These are phyloP conservation scores for Callyntrura sp. DNA, from an alignment of 2,888 invertebrate species.

Conservation along the genomic window DNA sequence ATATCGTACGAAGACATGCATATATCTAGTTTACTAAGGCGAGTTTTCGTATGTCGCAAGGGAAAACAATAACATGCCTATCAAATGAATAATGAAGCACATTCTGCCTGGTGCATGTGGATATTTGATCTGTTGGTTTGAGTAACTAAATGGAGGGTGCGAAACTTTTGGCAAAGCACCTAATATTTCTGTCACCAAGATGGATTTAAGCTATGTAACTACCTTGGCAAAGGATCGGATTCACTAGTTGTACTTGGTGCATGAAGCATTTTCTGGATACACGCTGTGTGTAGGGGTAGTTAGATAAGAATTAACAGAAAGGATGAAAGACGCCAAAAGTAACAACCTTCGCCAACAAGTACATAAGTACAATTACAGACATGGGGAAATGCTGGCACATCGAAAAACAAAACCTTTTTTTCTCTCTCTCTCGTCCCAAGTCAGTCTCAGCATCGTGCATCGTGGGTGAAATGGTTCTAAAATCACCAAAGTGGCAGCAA, in stretches of 20 bases:
- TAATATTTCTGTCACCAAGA: constrained; percentile 76
- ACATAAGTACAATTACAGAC: constrained; percentile 18
- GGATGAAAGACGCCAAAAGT: constrained; percentile 32
- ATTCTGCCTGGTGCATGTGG: constrained; percentile 3
- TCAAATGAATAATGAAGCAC: constrained; percentile 38
- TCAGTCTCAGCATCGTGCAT: background rate
- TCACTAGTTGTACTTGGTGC: background rate
- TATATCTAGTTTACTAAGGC: background rate
- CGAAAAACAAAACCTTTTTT: background rate
- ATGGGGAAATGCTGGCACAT: background rate
- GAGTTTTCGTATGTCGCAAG: background rate
- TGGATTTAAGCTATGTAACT: constrained; percentile 67
- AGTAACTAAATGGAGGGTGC: constrained; percentile 75
- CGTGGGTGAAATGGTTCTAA: background rate
- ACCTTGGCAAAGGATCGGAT: constrained; percentile 57
- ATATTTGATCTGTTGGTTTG: constrained; percentile 66
- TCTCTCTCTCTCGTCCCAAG: too few species aligned
- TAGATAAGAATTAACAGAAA: constrained; percentile 11
- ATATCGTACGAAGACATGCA: background rate
- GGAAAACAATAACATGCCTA: constrained; percentile 36
- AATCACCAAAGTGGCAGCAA: constrained; percentile 42
- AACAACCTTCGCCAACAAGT: constrained; percentile 42
- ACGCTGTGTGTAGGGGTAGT: background rate
- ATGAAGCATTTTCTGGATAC: background rate
- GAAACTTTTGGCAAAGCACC: constrained; percentile 65